Base-by-base conservation (phyloP, 2,113 vertebrate species). In the Miniopterus natalensis region DNA sequence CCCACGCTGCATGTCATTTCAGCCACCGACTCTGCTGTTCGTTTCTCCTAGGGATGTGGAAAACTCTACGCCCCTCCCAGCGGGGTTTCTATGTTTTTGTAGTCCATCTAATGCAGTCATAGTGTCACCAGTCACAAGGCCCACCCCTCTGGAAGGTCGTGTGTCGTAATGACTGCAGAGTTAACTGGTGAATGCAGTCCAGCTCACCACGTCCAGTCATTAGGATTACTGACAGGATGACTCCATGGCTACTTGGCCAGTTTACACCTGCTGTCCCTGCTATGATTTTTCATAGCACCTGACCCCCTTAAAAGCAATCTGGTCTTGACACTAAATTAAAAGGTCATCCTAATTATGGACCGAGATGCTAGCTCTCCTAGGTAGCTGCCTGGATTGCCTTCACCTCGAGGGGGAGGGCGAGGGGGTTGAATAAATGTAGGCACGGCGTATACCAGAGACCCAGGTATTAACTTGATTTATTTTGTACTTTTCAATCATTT, bases 1-100 rank as follows among this genome's bases (percentile, higher is more conserved):
- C 83, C 92, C 91, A 96, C 78, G 66, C 88, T 91, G 96, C 51
- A 73, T 94, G 84, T 96, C 81, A 86, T 96, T 97, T 91, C 75
- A 94, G 95, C 40, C 70, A 65, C 90, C 20, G 68, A 84, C 70
- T 96, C 77, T 92, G 80, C 77, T 63, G 77, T 86, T 87, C 89
- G n/a, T 55, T 70, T 83, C 63, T 89, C 88, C n/a, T 90, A 23
- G 8, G 86, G 93, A 70, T 66, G 79, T 0, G 40, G 81, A 20
- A 85, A 81, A 95, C 80, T 83, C 27, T 47, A 2, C 5, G 0
- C 40, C 61, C 74, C 13, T 70, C 59, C 47, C 15, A 27, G 45
- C 8, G 40, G 9, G 51, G 55, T 87, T 95, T 92, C 65, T 66
- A 8, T 81, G 57, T 92, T 79, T 36, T 88, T n/a, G 36, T 23